These are phyloP conservation scores for Chrysolina oricalcia DNA, from an alignment of 2,888 invertebrate genomes.

Conservation along the genomic window DNA sequence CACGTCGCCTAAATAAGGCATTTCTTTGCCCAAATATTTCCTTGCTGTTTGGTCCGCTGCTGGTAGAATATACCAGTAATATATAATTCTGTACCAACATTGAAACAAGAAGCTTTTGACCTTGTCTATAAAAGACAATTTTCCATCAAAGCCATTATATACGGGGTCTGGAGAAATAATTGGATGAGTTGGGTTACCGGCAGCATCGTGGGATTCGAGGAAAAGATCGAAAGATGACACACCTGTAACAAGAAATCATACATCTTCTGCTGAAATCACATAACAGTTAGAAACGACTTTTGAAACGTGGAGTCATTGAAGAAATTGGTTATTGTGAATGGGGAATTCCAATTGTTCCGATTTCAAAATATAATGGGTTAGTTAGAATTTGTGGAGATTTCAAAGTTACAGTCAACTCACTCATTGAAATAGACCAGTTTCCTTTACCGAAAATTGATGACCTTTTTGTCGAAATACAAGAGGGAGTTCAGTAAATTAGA, in stretches of 20 bases:
- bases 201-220: slow-evolving; percentile 51
- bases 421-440: too few species aligned
- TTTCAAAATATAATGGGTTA: too few species aligned
- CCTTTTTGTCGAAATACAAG: too few species aligned
- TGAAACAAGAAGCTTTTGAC: slow-evolving; percentile 46
- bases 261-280: neutral
- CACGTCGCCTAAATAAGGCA: slow-evolving; percentile 54
- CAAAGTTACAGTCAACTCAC: too few species aligned
- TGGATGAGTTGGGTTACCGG: slow-evolving; percentile 61
- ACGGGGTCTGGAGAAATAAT: slow-evolving; percentile 55
- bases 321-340: too few species aligned
- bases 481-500: too few species aligned
- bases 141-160: slow-evolving; percentile 12
- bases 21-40: slow-evolving; percentile 59
- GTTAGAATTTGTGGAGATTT: too few species aligned
- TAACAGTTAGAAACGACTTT: too few species aligned
- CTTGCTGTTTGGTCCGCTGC: slow-evolving; percentile 42
- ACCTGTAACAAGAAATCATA: slow-evolving; percentile 31
- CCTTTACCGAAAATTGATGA: too few species aligned
- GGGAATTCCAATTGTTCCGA: too few species aligned
- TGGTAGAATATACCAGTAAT: slow-evolving; percentile 48
- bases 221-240: slow-evolving; percentile 55
- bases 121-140: slow-evolving; percentile 41
- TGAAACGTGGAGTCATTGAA: too few species aligned
- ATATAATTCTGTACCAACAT: slow-evolving; percentile 47